Evolutionary conservation across 2,797 vertebrate genomes (phyloP).

Genomic region (Linurgus olivaceus): DNA sequence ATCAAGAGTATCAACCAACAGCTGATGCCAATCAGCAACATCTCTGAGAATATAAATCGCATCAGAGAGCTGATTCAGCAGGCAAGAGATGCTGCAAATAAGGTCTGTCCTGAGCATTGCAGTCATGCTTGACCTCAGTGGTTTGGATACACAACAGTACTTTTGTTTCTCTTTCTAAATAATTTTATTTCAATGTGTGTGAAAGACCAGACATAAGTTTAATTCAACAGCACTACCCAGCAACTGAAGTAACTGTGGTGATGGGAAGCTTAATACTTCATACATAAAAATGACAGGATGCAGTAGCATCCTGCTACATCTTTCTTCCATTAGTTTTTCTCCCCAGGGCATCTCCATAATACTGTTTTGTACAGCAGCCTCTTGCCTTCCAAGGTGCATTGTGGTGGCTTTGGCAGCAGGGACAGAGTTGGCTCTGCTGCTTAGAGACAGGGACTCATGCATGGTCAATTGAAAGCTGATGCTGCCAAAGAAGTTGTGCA

Average conservation of each 20-base stretch:
- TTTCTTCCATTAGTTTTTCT: neutral
- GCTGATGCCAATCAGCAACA: constrained; percentile 81
- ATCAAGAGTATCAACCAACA: constrained; percentile 86
- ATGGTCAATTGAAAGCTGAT: neutral
- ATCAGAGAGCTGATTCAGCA: constrained; percentile 93
- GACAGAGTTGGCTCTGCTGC: neutral
- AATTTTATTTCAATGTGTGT: neutral
- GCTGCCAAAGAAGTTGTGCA: neutral
- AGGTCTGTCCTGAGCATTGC: constrained; percentile 74
- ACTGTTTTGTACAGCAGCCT: neutral
- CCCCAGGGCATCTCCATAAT: neutral
- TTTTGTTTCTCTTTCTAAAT: neutral
- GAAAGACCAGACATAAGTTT: neutral
- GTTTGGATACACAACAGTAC: neutral
- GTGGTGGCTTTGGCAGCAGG: neutral
- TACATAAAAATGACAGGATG: neutral
- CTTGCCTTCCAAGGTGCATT: neutral
- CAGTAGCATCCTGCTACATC: neutral
- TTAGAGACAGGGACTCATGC: neutral
- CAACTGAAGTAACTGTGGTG: neutral
- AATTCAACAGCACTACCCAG: neutral
- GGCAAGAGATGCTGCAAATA: constrained; percentile 92
- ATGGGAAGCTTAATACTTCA: neutral
- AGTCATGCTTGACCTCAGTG: neutral
- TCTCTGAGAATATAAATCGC: constrained; percentile 88